Conservation (phyloP, 2,797 vertebrate species). For the Remorina albescens region DNA sequence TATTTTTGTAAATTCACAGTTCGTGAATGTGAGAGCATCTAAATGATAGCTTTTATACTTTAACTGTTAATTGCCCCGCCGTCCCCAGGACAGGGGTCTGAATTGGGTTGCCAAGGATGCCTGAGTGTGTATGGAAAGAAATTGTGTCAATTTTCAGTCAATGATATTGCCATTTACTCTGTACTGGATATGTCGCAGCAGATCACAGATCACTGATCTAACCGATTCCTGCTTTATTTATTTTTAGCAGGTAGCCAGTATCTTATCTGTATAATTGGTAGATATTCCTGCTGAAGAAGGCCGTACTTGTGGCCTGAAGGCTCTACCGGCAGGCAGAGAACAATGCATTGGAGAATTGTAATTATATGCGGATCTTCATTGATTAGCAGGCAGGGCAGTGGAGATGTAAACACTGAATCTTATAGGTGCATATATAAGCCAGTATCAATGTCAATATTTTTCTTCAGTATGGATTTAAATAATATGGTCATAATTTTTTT, state of each 20-base stretch:
- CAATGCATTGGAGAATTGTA: neutral
- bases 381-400: conserved; percentile 9
- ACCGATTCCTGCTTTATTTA: conserved; percentile 43
- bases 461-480: conserved; percentile 19
- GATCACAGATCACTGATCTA: conserved; percentile 6
- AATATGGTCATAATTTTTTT: conserved; percentile 17
- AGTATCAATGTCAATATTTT: neutral
- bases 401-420: conserved; percentile 5
- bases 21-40: no score
- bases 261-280: conserved; percentile 8
- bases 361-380: conserved; percentile 11
- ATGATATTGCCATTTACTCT: no score
- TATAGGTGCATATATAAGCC: neutral
- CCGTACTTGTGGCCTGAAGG: conserved; percentile 13
- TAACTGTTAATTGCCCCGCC: no score
- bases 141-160: no score
- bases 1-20: no score
- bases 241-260: neutral
- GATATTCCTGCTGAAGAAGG: neutral
- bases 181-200: no score
- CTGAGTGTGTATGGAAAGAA: no score
- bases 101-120: no score
- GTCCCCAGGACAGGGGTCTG: no score
- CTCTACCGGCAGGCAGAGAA: neutral
- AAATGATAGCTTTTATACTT: no score